Base-by-base conservation (phyloP, 2,888 invertebrate genomes). In the Palloptera scutellata region DNA sequence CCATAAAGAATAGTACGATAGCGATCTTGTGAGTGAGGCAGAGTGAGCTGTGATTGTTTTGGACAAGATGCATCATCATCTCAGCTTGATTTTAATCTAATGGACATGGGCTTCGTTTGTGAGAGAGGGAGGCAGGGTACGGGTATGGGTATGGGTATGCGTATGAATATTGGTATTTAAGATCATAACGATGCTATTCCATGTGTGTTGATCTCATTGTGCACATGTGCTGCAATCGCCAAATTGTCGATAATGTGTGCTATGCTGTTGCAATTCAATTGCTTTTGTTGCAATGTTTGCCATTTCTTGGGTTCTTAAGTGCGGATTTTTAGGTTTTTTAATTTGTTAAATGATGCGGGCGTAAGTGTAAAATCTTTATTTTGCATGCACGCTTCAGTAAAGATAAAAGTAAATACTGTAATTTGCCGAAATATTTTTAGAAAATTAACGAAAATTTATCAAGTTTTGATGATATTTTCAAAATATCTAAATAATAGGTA, bases 301-400 rank as follows among this genome's bases (percentile, higher is more conserved):
- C 30, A 30, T 30, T 30, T 30, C n/a, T 30, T 30, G 30, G 30
- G 30, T 30, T 30, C 6, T 30, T 30, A 30, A 30, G 30, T 30
- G 30, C 30, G 6, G 30, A 30, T 30, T 30, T 30, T 75, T 76
- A 77, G 76, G 76, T 77, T 77, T 75, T 79, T 72, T 72, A 71
- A 72, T 71, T 77, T 72, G 78, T 79, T 78, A 77, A 78, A 80
- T 78, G 80, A 75, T 79, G 78, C 78, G 75, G 74, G 72, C 72
- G 73, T 77, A 80, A 79, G 73, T 78, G 75, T 73, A 70, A 72
- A 76, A 75, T 19, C 45, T 20, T 40, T 30, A 54, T 53, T 61
- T 68, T 61, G 20, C 15, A 20, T 40, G 17, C 41, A 53, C 51
- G 65, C 42, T 66, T 52, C 41, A 6, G 19, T 51, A 58, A 13